Base-by-base conservation (phyloP, 1,140 invertebrate species). In the Formica selysi region DNA sequence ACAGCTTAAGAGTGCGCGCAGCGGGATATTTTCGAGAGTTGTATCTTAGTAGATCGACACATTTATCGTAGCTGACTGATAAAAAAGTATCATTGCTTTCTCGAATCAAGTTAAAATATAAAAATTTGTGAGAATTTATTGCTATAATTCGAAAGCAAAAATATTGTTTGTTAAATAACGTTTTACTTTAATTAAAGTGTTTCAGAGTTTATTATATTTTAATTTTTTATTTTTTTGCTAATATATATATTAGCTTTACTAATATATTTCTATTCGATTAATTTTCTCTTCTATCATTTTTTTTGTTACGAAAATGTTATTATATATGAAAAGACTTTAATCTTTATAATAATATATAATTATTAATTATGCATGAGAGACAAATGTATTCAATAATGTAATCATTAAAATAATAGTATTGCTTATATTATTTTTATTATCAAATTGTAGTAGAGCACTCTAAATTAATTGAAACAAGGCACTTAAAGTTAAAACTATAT, bases 381-480 rank as follows among this genome's bases (percentile, higher is more conserved):
- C 16, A 78, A n/a, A 29, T 65, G 3, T 3, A 57, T 76, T 19
- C 1, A 36, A 54, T 16, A 7, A 5, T 76, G 57, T 26, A 3
- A 59, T 6, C 10, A 48, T 78, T 32, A 19, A 70, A 80, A 36
- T 22, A 2, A 26, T 1, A 26, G 3, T 48, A 48, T 13, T 19
- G 7, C 32, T 26, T 13, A 22, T 29, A 29, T 29, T 29, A 44
- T 74, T 36, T 83, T 26, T 74, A 74, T 62, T 67, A 26, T 73
- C 13, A 32, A n/a, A 83, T 74, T 74, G 13, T 48, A 74, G 62
- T 74, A 74, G 22, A 73, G 36, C 10, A 13, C 22, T 26, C 19
- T 22, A 8, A 61, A 83, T 83, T 73, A 62, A 83, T 73, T 48
- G 36, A 74, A 83, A 61, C 57, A 83, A 83, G 38, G 19, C 44